Conservation (phyloP, 2,888 invertebrate genomes). For the Drosophila merina region DNA sequence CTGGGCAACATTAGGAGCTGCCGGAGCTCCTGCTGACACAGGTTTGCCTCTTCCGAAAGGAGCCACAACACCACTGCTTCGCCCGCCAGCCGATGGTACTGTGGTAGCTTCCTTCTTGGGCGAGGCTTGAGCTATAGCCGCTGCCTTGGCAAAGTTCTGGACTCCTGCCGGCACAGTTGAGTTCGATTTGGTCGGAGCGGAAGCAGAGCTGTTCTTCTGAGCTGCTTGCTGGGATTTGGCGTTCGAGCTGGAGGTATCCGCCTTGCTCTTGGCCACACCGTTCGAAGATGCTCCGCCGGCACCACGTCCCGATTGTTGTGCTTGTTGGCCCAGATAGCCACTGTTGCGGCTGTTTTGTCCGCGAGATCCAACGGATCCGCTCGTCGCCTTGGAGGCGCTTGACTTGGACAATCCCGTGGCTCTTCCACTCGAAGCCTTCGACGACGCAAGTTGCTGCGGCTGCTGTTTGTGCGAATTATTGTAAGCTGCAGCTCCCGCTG, state of each 20-base stretch:
- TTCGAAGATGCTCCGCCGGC: constrained; percentile 45
- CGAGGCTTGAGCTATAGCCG: constrained; percentile 84
- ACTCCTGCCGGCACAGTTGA: constrained; percentile 18
- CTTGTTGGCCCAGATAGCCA: constrained; percentile 19
- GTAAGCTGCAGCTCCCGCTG: constrained; percentile 56
- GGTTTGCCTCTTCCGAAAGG: constrained; percentile 81
- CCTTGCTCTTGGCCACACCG: constrained; percentile 51
- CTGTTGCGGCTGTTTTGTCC: constrained; percentile 24
- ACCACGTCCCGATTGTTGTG: constrained; percentile 28
- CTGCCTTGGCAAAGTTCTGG: constrained; percentile 82
- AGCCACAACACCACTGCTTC: constrained; percentile 77
- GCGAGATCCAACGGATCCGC: constrained; percentile 24
- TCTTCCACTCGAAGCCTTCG: constrained; percentile 33
- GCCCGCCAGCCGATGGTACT: constrained; percentile 48
- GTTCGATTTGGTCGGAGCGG: constrained; percentile 42
- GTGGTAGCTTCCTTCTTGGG: constrained; percentile 70
- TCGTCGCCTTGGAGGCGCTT: constrained; percentile 42
- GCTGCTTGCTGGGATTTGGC: constrained; percentile 39
- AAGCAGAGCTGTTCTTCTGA: constrained; percentile 17
- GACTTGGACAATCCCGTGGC: constrained; percentile 19
- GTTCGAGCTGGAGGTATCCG: constrained; percentile 27
- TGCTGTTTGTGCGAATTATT: constrained; percentile 55
- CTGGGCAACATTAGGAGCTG: constrained; percentile 46
- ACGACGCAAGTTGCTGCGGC: constrained; percentile 20
- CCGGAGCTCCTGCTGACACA: constrained; percentile 44